Evolutionary conservation across 2,888 invertebrate species (phyloP), one percentile per base, ranked within the genome.

Genomic region (Mesorhabditis sp.): DNA sequence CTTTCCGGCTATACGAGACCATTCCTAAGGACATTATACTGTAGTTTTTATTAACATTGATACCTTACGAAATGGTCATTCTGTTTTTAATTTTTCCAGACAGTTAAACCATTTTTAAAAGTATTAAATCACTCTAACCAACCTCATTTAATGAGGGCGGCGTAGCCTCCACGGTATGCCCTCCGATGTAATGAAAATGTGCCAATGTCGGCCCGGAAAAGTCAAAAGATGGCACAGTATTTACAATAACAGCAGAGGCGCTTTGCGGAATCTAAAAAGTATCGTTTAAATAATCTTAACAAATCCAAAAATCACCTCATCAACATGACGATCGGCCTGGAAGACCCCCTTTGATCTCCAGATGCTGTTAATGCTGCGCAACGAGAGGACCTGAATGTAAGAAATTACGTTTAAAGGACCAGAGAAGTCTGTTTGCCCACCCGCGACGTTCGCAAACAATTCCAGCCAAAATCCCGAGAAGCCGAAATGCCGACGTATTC

Each of bases 181-280:
- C 82, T 43, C 76, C 79, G 42, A 81, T 72, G 58, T 74, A 72
- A 5, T 74, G 66, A 58, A 82, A 77, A 44, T 79, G 74, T n/a
- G 72, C 68, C 43, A 79, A 75, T 4, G 68, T 67, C 4, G 82
- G 82, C 70, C 74, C 75, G 13, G 81, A 71, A 64, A 80, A 76
- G 68, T 83, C 83, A 65, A 83, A 76, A n/a, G 81, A 67, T 5
- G 82, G 79, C 45, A 72, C 71, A 10, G 76, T 76, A 71, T 83
- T 83, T 45, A 81, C 65, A 7, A 83, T 58, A n/a, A 83, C 71
- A 4, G 78, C 72, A 13, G 74, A 72, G 4, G 73, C 28, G 45
- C 70, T 44, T 41, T 65, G 62, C 4, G 71, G 66, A 13, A n/a
- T 50, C 58, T 50, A 50, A 62, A 64, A 43, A 45, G 45, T 13